phyloP scores from a whole-genome alignment of 2,888 invertebrate species.

The Baccha elongata region DNA sequence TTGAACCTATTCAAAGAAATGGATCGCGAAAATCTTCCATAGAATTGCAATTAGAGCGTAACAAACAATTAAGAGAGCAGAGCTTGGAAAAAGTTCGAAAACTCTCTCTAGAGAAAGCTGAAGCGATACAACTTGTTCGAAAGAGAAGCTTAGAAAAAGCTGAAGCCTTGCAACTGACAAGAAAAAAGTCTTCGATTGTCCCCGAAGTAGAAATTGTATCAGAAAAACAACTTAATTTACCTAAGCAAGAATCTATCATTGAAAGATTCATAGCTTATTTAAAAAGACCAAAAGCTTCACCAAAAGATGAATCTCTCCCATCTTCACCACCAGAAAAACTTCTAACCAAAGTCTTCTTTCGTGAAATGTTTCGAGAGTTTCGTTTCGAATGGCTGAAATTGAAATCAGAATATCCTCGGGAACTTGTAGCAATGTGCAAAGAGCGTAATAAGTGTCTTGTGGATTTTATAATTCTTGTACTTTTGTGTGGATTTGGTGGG shows the following conservation, averaged over 20 bases:
- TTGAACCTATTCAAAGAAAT: neutral
- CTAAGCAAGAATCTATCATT: slow-evolving; percentile 33
- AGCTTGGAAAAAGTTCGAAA: slow-evolving; percentile 28
- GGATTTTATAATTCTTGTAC: slow-evolving; percentile 87
- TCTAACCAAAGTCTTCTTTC: slow-evolving; percentile 78
- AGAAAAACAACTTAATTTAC: too few relatives aligned
- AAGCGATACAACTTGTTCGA: neutral
- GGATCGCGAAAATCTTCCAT: slow-evolving; percentile 6
- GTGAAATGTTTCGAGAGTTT: slow-evolving; percentile 82
- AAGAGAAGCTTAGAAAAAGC: slow-evolving; percentile 4
- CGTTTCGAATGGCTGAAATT: slow-evolving; percentile 85
- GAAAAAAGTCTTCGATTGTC: slow-evolving; percentile 31
- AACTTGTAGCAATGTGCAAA: slow-evolving; percentile 84
- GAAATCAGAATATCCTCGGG: slow-evolving; percentile 84
- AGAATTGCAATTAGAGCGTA: slow-evolving; percentile 1
- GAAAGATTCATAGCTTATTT: slow-evolving; percentile 30
- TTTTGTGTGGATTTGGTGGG: slow-evolving; percentile 91
- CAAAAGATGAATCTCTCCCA: slow-evolving; percentile 1
- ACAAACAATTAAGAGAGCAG: slow-evolving; percentile 1
- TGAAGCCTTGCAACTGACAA: slow-evolving; percentile 8
- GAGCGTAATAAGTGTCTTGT: slow-evolving; percentile 87
- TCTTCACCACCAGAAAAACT: slow-evolving; percentile 72
- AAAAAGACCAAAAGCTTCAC: slow-evolving; percentile 12
- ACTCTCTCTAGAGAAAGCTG: slow-evolving; percentile 32
- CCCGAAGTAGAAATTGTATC: neutral